Percentiles rank a stretch among this genome's conserved stretches.
phyloP scores from a whole-genome alignment of 1,140 invertebrate genomes.

The Drosophila malerkotliana region DNA sequence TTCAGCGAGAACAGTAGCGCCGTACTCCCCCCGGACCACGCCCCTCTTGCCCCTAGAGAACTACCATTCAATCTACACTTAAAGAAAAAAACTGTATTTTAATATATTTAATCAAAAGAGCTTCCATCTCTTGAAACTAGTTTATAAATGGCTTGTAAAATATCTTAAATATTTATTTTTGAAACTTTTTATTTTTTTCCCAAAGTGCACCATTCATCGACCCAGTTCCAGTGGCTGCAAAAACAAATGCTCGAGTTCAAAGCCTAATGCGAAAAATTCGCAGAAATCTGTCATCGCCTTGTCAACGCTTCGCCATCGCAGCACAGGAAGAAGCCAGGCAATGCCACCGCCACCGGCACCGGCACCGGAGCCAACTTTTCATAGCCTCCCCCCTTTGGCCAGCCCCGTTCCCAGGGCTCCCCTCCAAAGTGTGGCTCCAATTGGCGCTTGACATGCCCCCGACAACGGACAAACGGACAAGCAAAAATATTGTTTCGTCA shows the following conservation, averaged over 20 bases:
- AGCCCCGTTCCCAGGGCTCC: neutral
- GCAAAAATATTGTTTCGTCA: constrained; percentile 71
- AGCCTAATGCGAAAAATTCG: constrained; percentile 82
- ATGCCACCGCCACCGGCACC: constrained; percentile 19
- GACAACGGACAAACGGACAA: constrained; percentile 34
- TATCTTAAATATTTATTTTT: too few relatives aligned
- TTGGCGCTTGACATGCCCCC: constrained; percentile 61
- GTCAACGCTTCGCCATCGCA: constrained; percentile 66
- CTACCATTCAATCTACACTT: constrained; percentile 4
- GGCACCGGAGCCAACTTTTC: constrained; percentile 15
- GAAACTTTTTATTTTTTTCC: neutral
- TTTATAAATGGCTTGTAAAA: too few relatives aligned
- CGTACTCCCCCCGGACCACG: constrained; percentile 28
- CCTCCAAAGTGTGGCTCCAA: constrained; percentile 68
- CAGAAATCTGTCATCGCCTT: constrained; percentile 81
- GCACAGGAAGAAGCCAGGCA: constrained; percentile 49
- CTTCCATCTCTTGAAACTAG: too few relatives aligned
- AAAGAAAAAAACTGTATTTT: neutral
- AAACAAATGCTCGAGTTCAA: constrained; percentile 75
- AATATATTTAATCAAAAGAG: neutral
- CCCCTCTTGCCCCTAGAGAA: constrained; percentile 8
- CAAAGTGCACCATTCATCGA: constrained; percentile 14
- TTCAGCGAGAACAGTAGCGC: constrained; percentile 78
- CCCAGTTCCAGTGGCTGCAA: constrained; percentile 54
- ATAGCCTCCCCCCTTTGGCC: neutral